Percentiles rank a stretch among this genome's conserved stretches.
Conservation (phyloP, 2,797 vertebrate genomes). For the Thunnus albacares region DNA sequence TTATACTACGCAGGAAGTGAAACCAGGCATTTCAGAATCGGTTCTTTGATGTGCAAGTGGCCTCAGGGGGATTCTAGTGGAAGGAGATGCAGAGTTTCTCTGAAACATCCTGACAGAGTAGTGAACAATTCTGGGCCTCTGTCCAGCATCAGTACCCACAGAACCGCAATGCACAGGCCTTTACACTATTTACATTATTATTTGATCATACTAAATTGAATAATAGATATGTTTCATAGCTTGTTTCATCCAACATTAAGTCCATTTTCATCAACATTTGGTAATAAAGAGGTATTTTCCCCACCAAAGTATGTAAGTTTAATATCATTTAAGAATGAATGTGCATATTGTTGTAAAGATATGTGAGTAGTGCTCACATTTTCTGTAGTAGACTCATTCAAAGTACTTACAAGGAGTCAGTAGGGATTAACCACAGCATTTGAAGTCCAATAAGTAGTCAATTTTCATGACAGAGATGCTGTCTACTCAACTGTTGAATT, state of each 20-base stretch:
- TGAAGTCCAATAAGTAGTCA: constrained; percentile 26
- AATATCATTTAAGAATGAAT: not conserved
- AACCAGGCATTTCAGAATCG: constrained; percentile 62
- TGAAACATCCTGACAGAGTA: constrained; percentile 61
- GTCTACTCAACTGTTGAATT: constrained; percentile 35
- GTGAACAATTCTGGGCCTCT: constrained; percentile 55
- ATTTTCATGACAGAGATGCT: constrained; percentile 35
- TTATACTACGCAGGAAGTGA: constrained; percentile 56
- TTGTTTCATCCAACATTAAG: not conserved
- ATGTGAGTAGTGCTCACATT: constrained; percentile 1
- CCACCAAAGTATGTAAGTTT: not conserved
- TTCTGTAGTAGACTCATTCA: constrained; percentile 16
- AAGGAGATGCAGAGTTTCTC: constrained; percentile 68
- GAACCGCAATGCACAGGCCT: constrained; percentile 21
- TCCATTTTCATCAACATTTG: not conserved
- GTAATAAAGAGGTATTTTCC: not conserved
- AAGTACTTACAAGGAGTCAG: constrained; percentile 31
- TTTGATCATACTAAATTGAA: constrained; percentile 20
- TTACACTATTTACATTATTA: constrained; percentile 9
- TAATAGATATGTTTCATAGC: not conserved
- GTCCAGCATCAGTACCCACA: constrained; percentile 38
- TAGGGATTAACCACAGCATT: constrained; percentile 40
- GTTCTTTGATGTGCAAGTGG: constrained; percentile 74
- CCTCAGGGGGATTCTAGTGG: constrained; percentile 67
- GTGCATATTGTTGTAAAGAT: not conserved